Percentiles rank a stretch among this genome's conserved stretches.
These are phyloP conservation scores for Chironomus striatipennis DNA, from an alignment of 1,140 invertebrate genomes.

Conservation along the genomic window DNA sequence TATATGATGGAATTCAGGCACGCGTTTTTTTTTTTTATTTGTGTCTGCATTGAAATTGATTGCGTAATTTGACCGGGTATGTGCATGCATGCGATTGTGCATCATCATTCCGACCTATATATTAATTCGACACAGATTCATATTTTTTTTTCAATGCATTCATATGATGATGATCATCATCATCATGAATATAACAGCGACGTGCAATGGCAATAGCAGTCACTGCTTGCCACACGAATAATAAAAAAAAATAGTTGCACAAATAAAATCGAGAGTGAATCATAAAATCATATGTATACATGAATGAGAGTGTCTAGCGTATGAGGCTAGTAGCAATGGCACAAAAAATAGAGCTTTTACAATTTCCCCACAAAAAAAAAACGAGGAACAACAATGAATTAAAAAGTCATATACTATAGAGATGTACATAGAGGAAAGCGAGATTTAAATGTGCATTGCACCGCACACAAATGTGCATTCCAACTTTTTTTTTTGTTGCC, in stretches of 20 bases:
- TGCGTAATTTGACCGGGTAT: no score
- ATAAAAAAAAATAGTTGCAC: background rate
- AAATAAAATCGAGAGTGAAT: constrained; percentile 9
- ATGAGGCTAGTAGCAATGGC: background rate
- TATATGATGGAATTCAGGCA: no score
- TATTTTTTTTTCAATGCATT: no score
- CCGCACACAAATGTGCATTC: background rate
- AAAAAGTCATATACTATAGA: constrained; percentile 16
- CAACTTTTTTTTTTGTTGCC: background rate
- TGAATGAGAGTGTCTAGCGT: constrained; percentile 1
- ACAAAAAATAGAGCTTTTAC: background rate
- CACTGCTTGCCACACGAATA: no score
- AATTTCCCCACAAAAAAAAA: background rate
- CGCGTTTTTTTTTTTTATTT: no score
- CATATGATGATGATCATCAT: no score
- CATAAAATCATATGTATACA: background rate
- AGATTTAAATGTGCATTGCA: background rate
- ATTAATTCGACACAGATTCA: constrained; percentile 5
- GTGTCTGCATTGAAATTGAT: no score
- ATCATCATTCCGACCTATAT: background rate
- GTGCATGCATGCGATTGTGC: no score
- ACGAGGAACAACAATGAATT: constrained; percentile 14
- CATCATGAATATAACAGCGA: no score
- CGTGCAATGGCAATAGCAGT: no score
- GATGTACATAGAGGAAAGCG: constrained; percentile 12